Conservation (phyloP, 2,888 invertebrate species). For the Apamea crenata region DNA sequence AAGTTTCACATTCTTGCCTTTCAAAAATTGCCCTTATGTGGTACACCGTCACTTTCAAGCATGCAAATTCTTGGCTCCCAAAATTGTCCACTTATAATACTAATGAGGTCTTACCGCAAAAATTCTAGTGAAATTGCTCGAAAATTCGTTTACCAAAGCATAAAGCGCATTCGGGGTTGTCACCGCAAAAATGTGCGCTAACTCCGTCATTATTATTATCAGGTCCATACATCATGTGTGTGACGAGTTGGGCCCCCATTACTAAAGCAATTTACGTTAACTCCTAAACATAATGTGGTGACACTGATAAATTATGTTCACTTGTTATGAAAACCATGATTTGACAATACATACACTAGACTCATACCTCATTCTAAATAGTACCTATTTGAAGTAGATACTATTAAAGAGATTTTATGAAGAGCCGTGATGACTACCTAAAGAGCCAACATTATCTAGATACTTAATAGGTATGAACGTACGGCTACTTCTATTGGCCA, state of each 20-base stretch:
- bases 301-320: constrained; percentile 1
- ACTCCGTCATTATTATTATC: constrained; percentile 15
- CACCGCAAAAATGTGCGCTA: constrained; percentile 14
- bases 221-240: not conserved
- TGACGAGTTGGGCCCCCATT: not conserved
- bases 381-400: no score
- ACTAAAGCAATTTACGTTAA: not conserved
- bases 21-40: not conserved
- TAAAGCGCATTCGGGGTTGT: not conserved
- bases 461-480: not conserved
- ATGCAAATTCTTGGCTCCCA: not conserved
- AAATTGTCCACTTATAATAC: not conserved
- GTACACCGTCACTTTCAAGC: not conserved
- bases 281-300: not conserved
- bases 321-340: not conserved
- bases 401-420: not conserved
- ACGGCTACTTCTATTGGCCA: not conserved
- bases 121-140: constrained; percentile 6
- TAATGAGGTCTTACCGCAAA: constrained; percentile 12
- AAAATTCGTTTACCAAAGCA: constrained; percentile 15
- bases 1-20: not conserved
- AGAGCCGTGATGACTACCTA: not conserved
- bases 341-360: not conserved
- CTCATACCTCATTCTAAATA: not conserved
- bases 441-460: not conserved